Conservation (phyloP, 2,113 vertebrate species). For the Sylvilagus bachmani region DNA sequence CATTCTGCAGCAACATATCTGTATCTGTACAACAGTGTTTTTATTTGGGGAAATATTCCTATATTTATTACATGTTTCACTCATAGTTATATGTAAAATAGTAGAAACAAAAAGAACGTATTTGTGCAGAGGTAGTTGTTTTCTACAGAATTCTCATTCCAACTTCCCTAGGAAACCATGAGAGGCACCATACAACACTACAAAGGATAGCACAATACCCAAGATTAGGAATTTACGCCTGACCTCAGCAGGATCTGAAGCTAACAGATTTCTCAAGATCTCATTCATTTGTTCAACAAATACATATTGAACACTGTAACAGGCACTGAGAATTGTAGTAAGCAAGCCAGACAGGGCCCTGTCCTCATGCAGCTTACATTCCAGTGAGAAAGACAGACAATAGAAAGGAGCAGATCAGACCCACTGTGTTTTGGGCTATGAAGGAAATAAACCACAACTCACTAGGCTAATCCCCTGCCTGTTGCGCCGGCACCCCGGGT, state of each 20-base stretch:
- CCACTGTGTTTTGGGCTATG: neutral
- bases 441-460: neutral
- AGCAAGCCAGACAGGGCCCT: neutral
- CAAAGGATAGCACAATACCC: neutral
- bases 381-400: neutral
- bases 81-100: neutral
- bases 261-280: neutral
- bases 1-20: neutral
- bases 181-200: neutral
- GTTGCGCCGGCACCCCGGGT: too few species aligned
- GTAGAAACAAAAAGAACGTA: neutral
- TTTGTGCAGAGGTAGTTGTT: neutral
- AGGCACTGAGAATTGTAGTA: neutral
- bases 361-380: neutral
- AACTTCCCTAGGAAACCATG: neutral
- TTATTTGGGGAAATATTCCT: slow-evolving; percentile 7
- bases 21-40: neutral
- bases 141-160: neutral
- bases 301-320: neutral
- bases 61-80: neutral
- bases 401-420: neutral
- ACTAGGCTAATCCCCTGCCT: too few species aligned
- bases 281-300: neutral
- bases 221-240: neutral
- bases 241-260: neutral